These are phyloP conservation scores for Nothocercus nigrocapillus DNA, from an alignment of 2,113 vertebrate genomes.

Conservation along the genomic window DNA sequence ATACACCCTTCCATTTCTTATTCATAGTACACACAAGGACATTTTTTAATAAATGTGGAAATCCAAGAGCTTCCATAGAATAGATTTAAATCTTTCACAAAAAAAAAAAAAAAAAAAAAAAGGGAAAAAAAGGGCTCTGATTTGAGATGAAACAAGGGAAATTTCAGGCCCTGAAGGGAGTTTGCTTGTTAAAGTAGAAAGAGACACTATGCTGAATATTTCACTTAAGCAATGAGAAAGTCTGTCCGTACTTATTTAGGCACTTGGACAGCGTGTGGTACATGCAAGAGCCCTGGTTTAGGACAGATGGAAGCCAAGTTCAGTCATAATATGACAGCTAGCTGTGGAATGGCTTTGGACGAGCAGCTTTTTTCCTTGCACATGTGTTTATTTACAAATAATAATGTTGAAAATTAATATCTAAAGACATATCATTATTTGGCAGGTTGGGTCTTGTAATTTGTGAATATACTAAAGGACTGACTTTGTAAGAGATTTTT, in stretches of 20 bases:
- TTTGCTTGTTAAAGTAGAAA: not conserved
- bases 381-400: not conserved
- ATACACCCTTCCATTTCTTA: not conserved
- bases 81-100: not conserved
- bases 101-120: not conserved
- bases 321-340: not conserved
- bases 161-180: not conserved
- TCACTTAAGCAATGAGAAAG: not conserved
- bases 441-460: not conserved
- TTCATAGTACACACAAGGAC: accelerated
- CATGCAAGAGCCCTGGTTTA: not conserved
- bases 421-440: not conserved
- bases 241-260: not conserved
- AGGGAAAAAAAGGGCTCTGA: not conserved
- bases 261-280: accelerated
- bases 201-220: not conserved
- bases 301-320: not conserved
- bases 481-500: not conserved
- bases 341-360: not conserved
- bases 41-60: not conserved
- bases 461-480: not conserved
- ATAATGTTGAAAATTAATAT: not conserved
- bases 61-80: not conserved
- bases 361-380: not conserved
- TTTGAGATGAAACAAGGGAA: not conserved